phyloP scores from a whole-genome alignment of 1,140 invertebrate genomes.

The Pseudachorutes palmiensis region DNA sequence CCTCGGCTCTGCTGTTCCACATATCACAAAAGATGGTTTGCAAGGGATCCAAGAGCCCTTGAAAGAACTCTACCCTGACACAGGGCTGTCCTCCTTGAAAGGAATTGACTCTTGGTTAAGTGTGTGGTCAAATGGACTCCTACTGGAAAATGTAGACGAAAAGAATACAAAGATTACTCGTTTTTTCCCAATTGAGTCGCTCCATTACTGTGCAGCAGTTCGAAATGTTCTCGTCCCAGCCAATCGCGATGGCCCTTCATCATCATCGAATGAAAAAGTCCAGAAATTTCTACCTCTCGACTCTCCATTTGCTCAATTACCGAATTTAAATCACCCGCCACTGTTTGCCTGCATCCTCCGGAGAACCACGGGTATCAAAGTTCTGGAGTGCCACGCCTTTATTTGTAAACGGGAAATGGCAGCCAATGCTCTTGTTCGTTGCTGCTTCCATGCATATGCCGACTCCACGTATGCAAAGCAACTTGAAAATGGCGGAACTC shows the following conservation, averaged over 20 bases:
- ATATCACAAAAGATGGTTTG: slow-evolving; percentile 93
- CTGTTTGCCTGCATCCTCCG: slow-evolving; percentile 93
- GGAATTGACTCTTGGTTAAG: slow-evolving; percentile 96
- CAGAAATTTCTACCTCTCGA: slow-evolving; percentile 81
- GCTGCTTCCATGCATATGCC: slow-evolving; percentile 91
- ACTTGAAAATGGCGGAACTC: slow-evolving; percentile 54
- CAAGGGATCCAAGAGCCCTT: slow-evolving; percentile 96
- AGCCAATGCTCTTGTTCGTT: slow-evolving; percentile 83
- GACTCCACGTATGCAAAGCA: slow-evolving; percentile 81
- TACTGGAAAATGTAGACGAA: slow-evolving; percentile 94
- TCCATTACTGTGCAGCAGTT: slow-evolving; percentile 97
- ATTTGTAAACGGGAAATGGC: slow-evolving; percentile 93
- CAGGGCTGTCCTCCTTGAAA: slow-evolving; percentile 70
- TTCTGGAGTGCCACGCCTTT: slow-evolving; percentile 97
- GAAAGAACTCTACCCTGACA: slow-evolving; percentile 88
- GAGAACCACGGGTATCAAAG: slow-evolving; percentile 94
- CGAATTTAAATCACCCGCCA: slow-evolving; percentile 78
- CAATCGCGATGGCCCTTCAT: slow-evolving; percentile 44
- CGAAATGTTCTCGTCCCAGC: slow-evolving; percentile 61
- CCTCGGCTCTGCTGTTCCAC: slow-evolving; percentile 91
- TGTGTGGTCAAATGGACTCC: slow-evolving; percentile 92
- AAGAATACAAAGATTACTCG: slow-evolving; percentile 86
- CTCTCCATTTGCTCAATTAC: slow-evolving; percentile 84
- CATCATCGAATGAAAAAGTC: slow-evolving; percentile 51
- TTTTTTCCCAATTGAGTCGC: slow-evolving; percentile 92